Base-by-base conservation (phyloP, 1,140 invertebrate species). In the Dinoponera quadriceps region DNA sequence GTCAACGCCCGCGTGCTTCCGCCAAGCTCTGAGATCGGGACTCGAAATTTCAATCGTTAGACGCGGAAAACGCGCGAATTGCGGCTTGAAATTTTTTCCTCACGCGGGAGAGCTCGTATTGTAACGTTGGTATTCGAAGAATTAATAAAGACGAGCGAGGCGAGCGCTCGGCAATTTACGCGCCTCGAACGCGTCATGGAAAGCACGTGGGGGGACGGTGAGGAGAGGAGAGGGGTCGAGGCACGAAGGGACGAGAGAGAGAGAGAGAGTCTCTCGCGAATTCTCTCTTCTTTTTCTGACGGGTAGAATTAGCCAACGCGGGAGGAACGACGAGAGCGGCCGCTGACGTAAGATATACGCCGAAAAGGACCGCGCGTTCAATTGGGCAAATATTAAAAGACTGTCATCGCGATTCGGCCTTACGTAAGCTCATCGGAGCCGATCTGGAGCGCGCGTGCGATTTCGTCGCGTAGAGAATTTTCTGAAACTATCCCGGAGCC, bases 381-480 rank as follows among this genome's bases (percentile, higher is more conserved):
- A 92, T 92, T 92, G 89, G 33, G 68, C 85, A 72, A 91, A 91
- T 83, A 86, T 89, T 65, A 89, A 72, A 33, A 69, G 75, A 69
- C 73, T 65, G 59, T 51, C 60, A 59, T 84, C 71, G 59, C 80
- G 78, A 57, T 71, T 54, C n/a, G 38, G 20, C n/a, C 60, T 89
- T 88, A 85, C 86, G 72, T 85, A 86, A 90, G 71, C 66, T 80
- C 68, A 68, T 86, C 77, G 38, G 25, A 22, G 63, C 59, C 74
- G 27, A 33, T 77, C 25, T 20, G 16, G 14, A 72, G 20, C 27
- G 51, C 54, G 20, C 55, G 55, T 38, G 38, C 20, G 14, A 29
- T 38, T 54, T 62, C 75, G 33, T 78, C 33, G 75, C 51, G 29
- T 20, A 65, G 57, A 82, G 85, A n/a, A n/a, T n/a, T 77, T 87